phyloP scores from a whole-genome alignment of 2,888 invertebrate genomes.

The Cosmia trapezina region DNA sequence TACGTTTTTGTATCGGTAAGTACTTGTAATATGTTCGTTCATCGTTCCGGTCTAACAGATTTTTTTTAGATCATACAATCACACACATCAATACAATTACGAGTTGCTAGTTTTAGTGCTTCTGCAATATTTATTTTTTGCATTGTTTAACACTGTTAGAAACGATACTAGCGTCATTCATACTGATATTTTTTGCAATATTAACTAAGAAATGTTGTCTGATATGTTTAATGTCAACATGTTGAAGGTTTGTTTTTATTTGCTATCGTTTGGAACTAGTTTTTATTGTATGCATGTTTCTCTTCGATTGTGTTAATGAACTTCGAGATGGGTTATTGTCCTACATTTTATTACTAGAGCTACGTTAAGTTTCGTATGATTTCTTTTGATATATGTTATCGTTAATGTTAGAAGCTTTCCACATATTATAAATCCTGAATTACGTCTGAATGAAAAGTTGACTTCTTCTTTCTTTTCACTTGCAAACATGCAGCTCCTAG shows the following conservation, averaged over 20 bases:
- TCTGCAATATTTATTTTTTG: neutral
- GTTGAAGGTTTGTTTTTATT: conserved; percentile 47
- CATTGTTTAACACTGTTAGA: neutral
- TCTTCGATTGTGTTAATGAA: conserved; percentile 50
- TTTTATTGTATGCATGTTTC: conserved; percentile 44
- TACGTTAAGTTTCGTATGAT: neutral
- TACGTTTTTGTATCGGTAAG: neutral
- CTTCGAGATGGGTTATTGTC: conserved; percentile 36
- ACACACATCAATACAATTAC: neutral
- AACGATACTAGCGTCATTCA: conserved; percentile 23
- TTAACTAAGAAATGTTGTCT: conserved; percentile 49
- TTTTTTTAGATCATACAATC: neutral
- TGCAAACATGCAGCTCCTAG: neutral
- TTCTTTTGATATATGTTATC: neutral
- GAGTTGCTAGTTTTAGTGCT: neutral
- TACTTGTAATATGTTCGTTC: neutral
- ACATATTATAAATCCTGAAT: neutral
- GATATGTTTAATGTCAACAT: conserved; percentile 33
- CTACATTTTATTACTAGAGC: conserved; percentile 6
- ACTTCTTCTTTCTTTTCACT: neutral
- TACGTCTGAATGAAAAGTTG: neutral
- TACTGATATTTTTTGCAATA: conserved; percentile 44
- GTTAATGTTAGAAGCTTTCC: neutral
- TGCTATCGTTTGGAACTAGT: conserved; percentile 43
- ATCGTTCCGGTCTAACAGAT: neutral